Base-by-base conservation (phyloP, 2,888 invertebrate genomes). In the Emmelina monodactyla region DNA sequence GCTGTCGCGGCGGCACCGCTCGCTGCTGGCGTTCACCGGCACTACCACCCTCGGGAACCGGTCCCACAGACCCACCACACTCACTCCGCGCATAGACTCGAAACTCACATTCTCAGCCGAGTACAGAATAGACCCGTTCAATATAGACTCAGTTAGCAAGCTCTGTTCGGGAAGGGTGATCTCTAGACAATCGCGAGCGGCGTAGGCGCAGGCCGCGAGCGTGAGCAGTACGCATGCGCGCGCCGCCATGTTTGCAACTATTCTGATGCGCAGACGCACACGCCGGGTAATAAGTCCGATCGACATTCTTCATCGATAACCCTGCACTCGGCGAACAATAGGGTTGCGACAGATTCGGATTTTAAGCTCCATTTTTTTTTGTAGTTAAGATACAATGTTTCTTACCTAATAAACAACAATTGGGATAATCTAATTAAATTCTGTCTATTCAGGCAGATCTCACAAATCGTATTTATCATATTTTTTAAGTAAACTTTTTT, bases 1-100 rank as follows among this genome's bases (percentile, higher is more conserved):
- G 33, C 68, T 67, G 30, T 81, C 82, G 37, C 65, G 51, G 19
- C 72, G 50, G 51, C 84, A 84, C 48, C 64, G 64, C 33, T 69
- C 66, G 44, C 73, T 78, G 28, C 79, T 71, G 31, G 69, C 73
- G 38, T 79, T 75, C 32, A 50, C 53, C n/a, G 75, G 79, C 46
- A 78, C 73, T 46, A 80, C 55, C 28, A 76, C 57, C 53, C 56
- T 69, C 34, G 80, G 80, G 51, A 80, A 73, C 44, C 47, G 47
- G 1, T 66, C 65, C 73, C 75, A 79, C 38, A 75, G 38, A 22
- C 60, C 61, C 50, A 80, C 41, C 39, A 80, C 52, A 50, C 68
- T 63, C 36, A 63, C 57, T 39, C 48, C 48, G 32, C 44, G 62
- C 56, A 56, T 58, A 14, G 60, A 55, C 31, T 58, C 60, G 22